phyloP scores from a whole-genome alignment of 2,113 vertebrate genomes.

The Tursiops truncatus region DNA sequence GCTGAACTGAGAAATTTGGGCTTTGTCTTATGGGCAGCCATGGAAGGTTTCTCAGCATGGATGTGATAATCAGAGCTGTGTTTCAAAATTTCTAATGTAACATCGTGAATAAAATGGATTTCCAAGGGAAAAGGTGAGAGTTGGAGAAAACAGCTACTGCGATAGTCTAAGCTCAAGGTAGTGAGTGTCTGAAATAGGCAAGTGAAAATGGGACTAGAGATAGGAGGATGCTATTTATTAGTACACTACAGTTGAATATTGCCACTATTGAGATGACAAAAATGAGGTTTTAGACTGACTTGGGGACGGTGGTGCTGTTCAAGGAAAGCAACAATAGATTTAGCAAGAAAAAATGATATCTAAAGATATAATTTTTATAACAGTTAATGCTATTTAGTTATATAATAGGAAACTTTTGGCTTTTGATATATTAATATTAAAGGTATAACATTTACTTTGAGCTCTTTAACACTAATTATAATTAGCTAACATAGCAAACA shows the following conservation, averaged over 20 bases:
- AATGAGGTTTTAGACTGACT: neutral
- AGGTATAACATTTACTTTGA: neutral
- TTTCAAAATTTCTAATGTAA: neutral
- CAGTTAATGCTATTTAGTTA: neutral
- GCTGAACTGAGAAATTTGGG: neutral
- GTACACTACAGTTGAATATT: neutral
- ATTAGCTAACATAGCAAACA: neutral
- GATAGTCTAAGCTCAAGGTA: neutral
- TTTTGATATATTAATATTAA: neutral
- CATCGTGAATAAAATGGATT: slow-evolving; percentile 2
- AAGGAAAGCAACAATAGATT: neutral
- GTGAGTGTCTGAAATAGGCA: neutral
- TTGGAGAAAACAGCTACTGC: neutral
- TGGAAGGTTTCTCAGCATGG: neutral
- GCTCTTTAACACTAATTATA: neutral
- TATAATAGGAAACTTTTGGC: neutral
- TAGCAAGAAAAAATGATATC: neutral
- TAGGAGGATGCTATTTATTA: neutral
- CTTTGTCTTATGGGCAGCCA: neutral
- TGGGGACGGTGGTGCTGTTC: neutral
- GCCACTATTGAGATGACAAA: neutral
- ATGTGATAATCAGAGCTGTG: neutral
- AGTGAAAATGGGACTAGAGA: neutral
- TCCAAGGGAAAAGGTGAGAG: neutral
- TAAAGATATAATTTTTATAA: neutral